These are phyloP conservation scores for Montipora cactus DNA, from an alignment of 64 coral and sea anemone species.

Conservation along the genomic window DNA sequence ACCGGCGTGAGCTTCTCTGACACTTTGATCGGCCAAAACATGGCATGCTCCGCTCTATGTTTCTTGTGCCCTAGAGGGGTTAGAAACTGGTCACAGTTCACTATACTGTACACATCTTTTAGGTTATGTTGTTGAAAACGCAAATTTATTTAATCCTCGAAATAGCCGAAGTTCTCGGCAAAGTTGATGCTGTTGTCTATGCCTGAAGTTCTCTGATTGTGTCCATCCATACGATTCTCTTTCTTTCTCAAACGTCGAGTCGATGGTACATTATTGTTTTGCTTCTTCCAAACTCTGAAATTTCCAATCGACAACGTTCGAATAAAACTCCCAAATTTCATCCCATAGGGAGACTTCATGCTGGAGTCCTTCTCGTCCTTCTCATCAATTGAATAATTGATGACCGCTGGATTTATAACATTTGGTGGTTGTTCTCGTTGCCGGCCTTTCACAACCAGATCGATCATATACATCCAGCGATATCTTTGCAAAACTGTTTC, in stretches of 20 bases:
- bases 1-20: too few relatives aligned
- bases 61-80: too few relatives aligned
- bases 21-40: too few relatives aligned
- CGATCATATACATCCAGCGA: slow-evolving; percentile 53
- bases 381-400: not conserved
- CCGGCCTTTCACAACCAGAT: slow-evolving; percentile 25
- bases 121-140: not conserved
- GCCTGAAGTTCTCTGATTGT: not conserved
- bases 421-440: slow-evolving; percentile 38
- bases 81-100: too few relatives aligned
- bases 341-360: not conserved
- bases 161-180: slow-evolving; percentile 17
- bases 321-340: slow-evolving; percentile 27
- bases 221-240: not conserved
- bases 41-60: too few relatives aligned
- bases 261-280: slow-evolving; percentile 7
- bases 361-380: not conserved
- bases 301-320: slow-evolving; percentile 10
- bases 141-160: not conserved
- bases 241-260: slow-evolving; percentile 2
- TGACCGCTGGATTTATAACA: not conserved
- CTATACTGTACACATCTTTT: too few relatives aligned
- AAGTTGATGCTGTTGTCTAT: not conserved
- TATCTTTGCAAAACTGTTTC: slow-evolving; percentile 20
- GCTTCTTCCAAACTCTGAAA: slow-evolving; percentile 4